A percentile compares a stretch with the other conserved stretches of the same genome.
Conservation (phyloP, 53 echinoderm and acorn worm genomes). For the Holothuria leucospilota region DNA sequence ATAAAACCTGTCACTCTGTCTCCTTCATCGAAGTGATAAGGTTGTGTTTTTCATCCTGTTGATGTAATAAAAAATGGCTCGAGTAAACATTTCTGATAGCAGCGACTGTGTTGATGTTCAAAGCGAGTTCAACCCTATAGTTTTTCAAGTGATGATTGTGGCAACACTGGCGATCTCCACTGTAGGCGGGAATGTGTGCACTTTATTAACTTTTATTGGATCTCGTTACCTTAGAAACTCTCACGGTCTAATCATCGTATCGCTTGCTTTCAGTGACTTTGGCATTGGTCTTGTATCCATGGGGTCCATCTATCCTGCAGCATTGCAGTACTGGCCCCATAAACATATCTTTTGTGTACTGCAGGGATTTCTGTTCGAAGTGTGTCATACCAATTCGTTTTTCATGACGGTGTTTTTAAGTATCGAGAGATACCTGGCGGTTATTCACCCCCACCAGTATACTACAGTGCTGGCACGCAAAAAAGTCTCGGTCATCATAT, state of each 20-base stretch:
- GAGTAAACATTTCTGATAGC: too few relatives aligned
- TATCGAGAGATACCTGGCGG: slow-evolving; percentile 41
- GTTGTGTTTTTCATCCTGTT: too few relatives aligned
- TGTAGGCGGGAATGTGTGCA: slow-evolving; percentile 18
- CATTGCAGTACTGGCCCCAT: slow-evolving; percentile 4
- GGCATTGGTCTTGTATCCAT: slow-evolving; percentile 16
- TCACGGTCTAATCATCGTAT: slow-evolving; percentile 37
- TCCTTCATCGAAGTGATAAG: too few relatives aligned
- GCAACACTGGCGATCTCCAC: background rate
- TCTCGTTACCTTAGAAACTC: slow-evolving; percentile 43
- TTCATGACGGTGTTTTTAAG: slow-evolving; percentile 37
- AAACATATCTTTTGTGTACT: background rate
- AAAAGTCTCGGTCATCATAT: background rate
- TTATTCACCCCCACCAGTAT: slow-evolving; percentile 27
- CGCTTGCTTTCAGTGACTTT: slow-evolving; percentile 28
- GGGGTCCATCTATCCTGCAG: slow-evolving; percentile 35
- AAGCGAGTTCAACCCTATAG: background rate
- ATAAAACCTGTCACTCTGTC: too few relatives aligned
- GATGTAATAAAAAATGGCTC: too few relatives aligned
- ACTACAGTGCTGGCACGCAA: background rate
- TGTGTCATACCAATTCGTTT: slow-evolving; percentile 38
- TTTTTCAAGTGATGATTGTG: slow-evolving; percentile 8
- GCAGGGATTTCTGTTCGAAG: slow-evolving; percentile 21
- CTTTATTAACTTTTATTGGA: slow-evolving; percentile 1
- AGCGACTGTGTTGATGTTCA: too few relatives aligned